Evolutionary conservation across 2,797 vertebrate genomes (phyloP), one percentile per base, ranked within the genome.

Genomic region (Malacoraja senta): DNA sequence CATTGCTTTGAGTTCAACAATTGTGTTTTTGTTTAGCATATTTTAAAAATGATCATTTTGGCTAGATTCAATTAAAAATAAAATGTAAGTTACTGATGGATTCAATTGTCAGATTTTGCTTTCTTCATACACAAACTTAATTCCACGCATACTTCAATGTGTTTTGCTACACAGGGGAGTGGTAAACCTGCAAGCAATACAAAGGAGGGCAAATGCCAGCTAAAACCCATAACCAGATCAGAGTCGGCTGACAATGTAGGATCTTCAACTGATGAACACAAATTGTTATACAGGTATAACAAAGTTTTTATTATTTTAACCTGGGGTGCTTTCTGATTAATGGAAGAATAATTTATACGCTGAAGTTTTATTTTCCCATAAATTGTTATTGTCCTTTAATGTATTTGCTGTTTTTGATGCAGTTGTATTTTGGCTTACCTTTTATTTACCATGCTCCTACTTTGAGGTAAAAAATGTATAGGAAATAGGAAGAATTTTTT

Each of bases 261-360:
- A 1, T 95, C 96, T 21, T 0, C 38, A 24, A 95, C 94, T 0
- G 97, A 98, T 8, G 97, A 98, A 74, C 97, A 95, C 15, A 98
- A 96, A 77, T 97, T 99, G 93, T 97, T 95, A 0, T 99, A 99
- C 29, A 99, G 98, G 99, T 99, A 95, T 93, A 44, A 78, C 19
- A 78, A 83, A 38, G 10, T 24, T 86, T 1, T 26, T 44, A 12
- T 38, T 10, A 7, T 38, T 74, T 32, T 91, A 44, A 38, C 26
- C 53, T 6, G 15, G 35, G 84, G 15, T 32, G 61, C 61, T 32
- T 19, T 19, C 6, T 7, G 32, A 65, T 65, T 15, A 65, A 74
- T 53, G 8, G 68, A 38, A 35, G 35, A 74, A 65, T 8, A 63
- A 0, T 72, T 91, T 44, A 91, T 38, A 26, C 44, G 2, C 32